Base-by-base conservation (phyloP, 2,888 invertebrate genomes). In the Eupithecia exiguata region DNA sequence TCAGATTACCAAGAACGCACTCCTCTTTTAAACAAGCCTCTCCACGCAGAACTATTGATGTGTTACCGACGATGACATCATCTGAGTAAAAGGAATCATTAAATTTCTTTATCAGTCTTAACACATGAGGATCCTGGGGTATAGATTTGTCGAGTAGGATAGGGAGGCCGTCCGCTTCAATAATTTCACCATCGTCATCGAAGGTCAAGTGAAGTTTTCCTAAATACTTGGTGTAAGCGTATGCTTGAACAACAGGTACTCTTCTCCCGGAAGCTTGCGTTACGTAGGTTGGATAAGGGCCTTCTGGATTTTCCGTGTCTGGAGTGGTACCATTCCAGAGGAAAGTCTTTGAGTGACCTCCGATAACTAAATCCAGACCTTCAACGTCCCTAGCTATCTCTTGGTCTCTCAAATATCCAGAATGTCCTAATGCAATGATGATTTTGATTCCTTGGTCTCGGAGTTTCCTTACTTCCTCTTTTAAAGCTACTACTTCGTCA, bases 261-360 rank as follows among this genome's bases (percentile, higher is more conserved):
- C 91, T 93, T 86, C 96, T 96, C 0, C 97, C 97, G 68, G 95
- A 96, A 7, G 88, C 78, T 88, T 98, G 97, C 0, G 87, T 94
- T 0, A 98, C 94, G 63, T 97, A 95, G 0, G 96, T 96, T 0
- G 99, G 99, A 91, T 99, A 99, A 0, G 96, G 95, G 0, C 97
- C 98, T 77, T 96, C 95, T 0, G 96, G 92, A 35, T 89, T 84
- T 85, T 98, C 98, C 0, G 90, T 86, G 85, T 97, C 97, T 0
- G 97, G 98, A 61, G 92, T 94, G 0, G 91, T 86, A 0, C 97
- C 98, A 79, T 96, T 97, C 95, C 97, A 98, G 1, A 99, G 94
- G 86, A 99, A 98, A 0, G 98, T 98, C 84, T 99, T 97, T 0
- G 98, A 97, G 86, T 99, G 99, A 0, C 98, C 98, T 7, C 99